These are phyloP conservation scores for Platyrinchus mystaceus DNA, from an alignment of 2,797 vertebrate genomes.

Conservation along the genomic window DNA sequence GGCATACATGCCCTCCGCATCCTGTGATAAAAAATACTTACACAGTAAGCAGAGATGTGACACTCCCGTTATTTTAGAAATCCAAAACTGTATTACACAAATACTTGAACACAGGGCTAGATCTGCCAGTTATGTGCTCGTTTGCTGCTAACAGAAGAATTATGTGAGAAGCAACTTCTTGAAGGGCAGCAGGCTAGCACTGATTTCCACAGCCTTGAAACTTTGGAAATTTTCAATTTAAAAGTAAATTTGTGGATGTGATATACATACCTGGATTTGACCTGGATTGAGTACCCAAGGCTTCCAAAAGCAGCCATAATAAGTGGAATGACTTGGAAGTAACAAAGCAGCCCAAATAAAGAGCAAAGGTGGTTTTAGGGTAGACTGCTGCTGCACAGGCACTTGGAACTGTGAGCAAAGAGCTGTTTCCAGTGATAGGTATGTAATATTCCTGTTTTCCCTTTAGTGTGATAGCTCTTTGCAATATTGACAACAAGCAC, in stretches of 20 bases:
- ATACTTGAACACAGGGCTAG: background rate
- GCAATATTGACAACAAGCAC: background rate
- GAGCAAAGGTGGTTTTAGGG: background rate
- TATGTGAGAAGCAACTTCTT: background rate
- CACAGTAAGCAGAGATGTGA: background rate
- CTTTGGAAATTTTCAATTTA: background rate
- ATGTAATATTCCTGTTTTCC: background rate
- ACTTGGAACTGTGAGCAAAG: background rate
- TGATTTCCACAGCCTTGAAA: background rate
- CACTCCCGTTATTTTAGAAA: background rate
- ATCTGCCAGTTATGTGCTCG: background rate
- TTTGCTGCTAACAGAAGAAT: background rate
- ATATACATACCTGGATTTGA: background rate
- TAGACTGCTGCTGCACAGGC: background rate
- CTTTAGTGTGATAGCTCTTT: background rate
- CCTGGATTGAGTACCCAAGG: background rate
- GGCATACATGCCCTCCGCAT: accelerated
- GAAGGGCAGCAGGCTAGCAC: background rate
- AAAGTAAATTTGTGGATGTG: background rate
- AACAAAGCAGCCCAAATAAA: background rate
- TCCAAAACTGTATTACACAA: background rate
- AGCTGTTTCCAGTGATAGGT: background rate
- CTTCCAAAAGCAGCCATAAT: background rate
- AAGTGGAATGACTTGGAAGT: background rate
- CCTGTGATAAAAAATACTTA: background rate